Evolutionary conservation across 2,797 vertebrate genomes (phyloP), one percentile per base, ranked within the genome.

Genomic region (Anniella stebbinsi): DNA sequence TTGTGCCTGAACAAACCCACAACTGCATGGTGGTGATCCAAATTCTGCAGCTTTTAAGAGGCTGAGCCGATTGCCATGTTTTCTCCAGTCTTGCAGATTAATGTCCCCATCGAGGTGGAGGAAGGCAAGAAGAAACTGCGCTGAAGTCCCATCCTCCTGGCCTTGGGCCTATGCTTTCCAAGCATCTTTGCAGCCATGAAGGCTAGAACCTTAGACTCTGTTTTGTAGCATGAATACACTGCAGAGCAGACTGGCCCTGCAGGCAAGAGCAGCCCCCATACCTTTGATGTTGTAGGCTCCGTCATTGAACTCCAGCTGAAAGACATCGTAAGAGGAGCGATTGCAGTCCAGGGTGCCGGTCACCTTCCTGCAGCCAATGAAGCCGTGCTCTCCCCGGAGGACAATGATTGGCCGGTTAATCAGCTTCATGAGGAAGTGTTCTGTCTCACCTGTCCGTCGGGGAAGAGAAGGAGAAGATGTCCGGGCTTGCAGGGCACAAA

Each of bases 321-420:
- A 99, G 95, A 99, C 98, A 0, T 99, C 99, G 0, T 99, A 99
- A 95, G 97, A 98, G 84, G 99, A 99, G 87, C 99, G 98, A 96
- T 99, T 99, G 81, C 98, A 99, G 89, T 99, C 99, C 95, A 99
- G 97, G 57, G 99, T 99, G 17, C 99, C 99, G 0, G 99, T 99
- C 95, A 99, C 98, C 97, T 99, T 99, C 91, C 99, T 98, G 97
- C 99, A 99, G 91, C 98, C 99, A 0, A 99, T 99, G 97, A 99
- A 99, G 92, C 99, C 99, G 0, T 99, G 99, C 87, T 99, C 99
- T 0, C 99, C 99, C 0, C 99, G 98, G 92, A 99, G 97, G 87
- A 99, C 99, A 0, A 99, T 99, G 95, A 99, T 98, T 1, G 99
- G 99, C 10, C 99, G 97, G 97, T 99, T 99, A 90, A 99, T 99